These are phyloP conservation scores for Eleginops maclovinus DNA, from an alignment of 2,113 vertebrate genomes.

Conservation along the genomic window DNA sequence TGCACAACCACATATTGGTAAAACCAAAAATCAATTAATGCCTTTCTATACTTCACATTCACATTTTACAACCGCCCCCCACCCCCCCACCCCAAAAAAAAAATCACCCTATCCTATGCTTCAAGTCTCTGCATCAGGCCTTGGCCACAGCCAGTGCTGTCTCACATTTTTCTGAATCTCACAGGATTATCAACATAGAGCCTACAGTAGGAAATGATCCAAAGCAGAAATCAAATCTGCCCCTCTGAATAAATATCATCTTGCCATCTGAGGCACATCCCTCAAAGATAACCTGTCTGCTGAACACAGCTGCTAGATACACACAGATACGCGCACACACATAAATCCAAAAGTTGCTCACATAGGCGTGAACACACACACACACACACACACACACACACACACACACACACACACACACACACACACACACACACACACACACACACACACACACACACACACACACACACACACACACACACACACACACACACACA, in stretches of 20 bases:
- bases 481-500: background rate
- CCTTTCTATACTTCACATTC: conserved; percentile 1
- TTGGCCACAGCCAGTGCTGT: conserved; percentile 36
- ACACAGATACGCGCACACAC: background rate
- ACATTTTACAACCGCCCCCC: background rate
- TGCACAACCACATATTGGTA: background rate
- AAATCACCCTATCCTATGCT: conserved; percentile 1
- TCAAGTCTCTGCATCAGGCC: conserved; percentile 24
- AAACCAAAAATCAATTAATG: background rate
- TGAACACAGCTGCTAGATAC: conserved; percentile 62
- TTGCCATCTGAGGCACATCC: conserved; percentile 39
- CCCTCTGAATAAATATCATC: conserved; percentile 59
- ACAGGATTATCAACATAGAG: conserved; percentile 43
- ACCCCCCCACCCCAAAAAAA: background rate
- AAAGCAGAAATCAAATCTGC: conserved; percentile 61
- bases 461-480: background rate
- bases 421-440: conserved; percentile 19
- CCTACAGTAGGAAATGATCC: conserved; percentile 45
- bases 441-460: conserved; percentile 28
- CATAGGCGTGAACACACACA: conserved; percentile 18
- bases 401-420: conserved; percentile 15
- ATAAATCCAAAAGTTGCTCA: conserved; percentile 27
- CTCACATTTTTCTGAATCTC: conserved; percentile 46
- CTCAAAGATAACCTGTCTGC: conserved; percentile 61
- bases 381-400: conserved; percentile 20